Percentiles rank a stretch among this genome's conserved stretches.
Evolutionary conservation across 2,797 vertebrate species (phyloP).

Genomic region (Labeo calbasu): DNA sequence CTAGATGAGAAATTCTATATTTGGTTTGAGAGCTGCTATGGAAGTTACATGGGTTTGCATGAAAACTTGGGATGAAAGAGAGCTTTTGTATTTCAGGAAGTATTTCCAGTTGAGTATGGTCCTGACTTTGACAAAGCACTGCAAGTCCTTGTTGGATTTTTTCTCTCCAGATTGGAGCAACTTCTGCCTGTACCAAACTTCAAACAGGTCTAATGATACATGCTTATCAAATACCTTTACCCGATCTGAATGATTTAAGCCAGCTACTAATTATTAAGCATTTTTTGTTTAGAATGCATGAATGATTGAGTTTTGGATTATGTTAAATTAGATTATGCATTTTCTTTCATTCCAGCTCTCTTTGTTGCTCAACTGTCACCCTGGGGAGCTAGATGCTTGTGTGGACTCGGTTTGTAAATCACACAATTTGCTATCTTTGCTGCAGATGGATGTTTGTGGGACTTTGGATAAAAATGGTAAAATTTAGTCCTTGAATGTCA

Average conservation of each 20-base stretch:
- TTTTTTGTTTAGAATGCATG: not conserved
- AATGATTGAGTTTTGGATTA: not conserved
- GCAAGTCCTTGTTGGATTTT: constrained; percentile 60
- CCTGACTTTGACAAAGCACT: constrained; percentile 61
- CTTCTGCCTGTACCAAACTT: constrained; percentile 59
- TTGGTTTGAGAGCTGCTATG: not conserved
- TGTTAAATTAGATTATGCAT: not conserved
- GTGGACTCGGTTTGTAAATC: constrained; percentile 57
- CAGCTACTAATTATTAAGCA: not conserved
- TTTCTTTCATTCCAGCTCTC: constrained; percentile 50
- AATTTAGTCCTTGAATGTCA: not conserved
- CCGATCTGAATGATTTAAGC: not conserved
- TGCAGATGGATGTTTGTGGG: constrained; percentile 53
- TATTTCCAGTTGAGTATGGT: constrained; percentile 59
- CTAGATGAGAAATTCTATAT: not conserved
- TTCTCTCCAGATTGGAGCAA: constrained; percentile 61
- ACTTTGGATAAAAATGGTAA: constrained; percentile 58
- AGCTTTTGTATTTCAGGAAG: constrained; percentile 52
- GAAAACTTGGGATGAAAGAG: not conserved
- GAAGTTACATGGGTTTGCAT: not conserved
- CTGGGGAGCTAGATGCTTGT: constrained; percentile 54
- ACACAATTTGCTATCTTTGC: constrained; percentile 53
- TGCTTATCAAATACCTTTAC: not conserved
- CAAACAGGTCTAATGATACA: constrained; percentile 54
- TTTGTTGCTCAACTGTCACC: constrained; percentile 45